Evolutionary conservation across 1,140 invertebrate species (phyloP).

Genomic region (Trissolcus basalis): DNA sequence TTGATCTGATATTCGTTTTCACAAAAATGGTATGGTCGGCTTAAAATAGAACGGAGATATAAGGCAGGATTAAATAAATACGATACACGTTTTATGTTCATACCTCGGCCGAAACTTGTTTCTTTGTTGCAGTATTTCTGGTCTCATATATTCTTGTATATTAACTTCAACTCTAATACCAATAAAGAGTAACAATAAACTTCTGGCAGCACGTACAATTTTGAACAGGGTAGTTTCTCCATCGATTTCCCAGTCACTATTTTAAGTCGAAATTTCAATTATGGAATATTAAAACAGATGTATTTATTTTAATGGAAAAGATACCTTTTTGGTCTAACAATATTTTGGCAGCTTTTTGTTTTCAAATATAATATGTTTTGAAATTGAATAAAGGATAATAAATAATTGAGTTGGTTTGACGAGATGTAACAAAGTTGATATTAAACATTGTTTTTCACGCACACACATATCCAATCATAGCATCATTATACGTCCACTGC

Average conservation of each 20-base stretch:
- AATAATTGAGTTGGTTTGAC: too few relatives aligned
- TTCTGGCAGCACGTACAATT: conserved; percentile 21
- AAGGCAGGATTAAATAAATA: conserved; percentile 40
- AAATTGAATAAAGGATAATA: too few relatives aligned
- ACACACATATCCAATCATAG: conserved; percentile 27
- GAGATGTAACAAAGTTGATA: not conserved
- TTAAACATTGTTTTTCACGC: conserved; percentile 24
- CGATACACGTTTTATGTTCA: conserved; percentile 33
- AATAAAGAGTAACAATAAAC: not conserved
- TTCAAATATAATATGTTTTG: too few relatives aligned
- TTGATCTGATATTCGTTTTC: conserved; percentile 29
- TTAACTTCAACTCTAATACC: not conserved
- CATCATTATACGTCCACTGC: conserved; percentile 33
- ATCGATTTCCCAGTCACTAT: too few relatives aligned
- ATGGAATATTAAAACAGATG: conserved; percentile 12
- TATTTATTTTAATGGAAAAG: too few relatives aligned
- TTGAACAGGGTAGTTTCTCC: conserved; percentile 38
- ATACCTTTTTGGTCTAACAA: too few relatives aligned
- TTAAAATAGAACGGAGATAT: conserved; percentile 39
- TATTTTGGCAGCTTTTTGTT: conserved; percentile 5
- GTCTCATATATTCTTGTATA: conserved; percentile 9
- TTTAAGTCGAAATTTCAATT: conserved; percentile 63
- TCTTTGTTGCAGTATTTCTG: not conserved
- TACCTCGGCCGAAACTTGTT: not conserved
- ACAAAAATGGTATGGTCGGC: conserved; percentile 18